These are phyloP conservation scores for Drosophila hamatofila DNA, from an alignment of 2,888 invertebrate genomes.

Conservation along the genomic window DNA sequence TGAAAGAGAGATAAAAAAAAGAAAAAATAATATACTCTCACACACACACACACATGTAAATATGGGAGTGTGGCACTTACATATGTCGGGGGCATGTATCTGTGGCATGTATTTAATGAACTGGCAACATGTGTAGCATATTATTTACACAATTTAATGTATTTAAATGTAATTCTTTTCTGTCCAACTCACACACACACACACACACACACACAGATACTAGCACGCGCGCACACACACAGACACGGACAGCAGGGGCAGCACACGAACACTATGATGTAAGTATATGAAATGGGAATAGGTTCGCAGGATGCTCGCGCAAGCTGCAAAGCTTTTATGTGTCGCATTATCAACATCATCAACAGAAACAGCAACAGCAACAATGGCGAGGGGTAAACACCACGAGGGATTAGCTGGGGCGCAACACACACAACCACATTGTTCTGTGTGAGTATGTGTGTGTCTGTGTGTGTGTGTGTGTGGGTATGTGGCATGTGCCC, in stretches of 20 bases:
- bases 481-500: conserved; percentile 40
- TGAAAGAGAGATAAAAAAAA: conserved; percentile 19
- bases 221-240: conserved; percentile 42
- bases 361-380: conserved; percentile 29
- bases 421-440: conserved; percentile 24
- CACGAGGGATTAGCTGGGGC: conserved; percentile 52
- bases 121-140: conserved; percentile 82
- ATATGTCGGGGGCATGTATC: conserved; percentile 67
- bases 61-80: conserved; percentile 44
- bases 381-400: conserved; percentile 29
- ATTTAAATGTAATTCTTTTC: conserved; percentile 80
- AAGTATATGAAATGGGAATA: conserved; percentile 84
- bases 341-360: conserved; percentile 65
- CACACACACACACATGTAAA: neutral
- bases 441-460: conserved; percentile 30
- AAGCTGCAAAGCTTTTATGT: conserved; percentile 72
- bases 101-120: conserved; percentile 81
- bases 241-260: conserved; percentile 32
- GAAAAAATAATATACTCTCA: conserved; percentile 9
- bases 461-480: conserved; percentile 22
- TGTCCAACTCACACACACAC: conserved; percentile 13
- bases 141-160: conserved; percentile 82
- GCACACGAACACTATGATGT: conserved; percentile 79
- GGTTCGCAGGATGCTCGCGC: conserved; percentile 81
- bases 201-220: neutral